Percentiles rank a stretch among this genome's conserved stretches.
phyloP scores from a whole-genome alignment of 2,888 invertebrate genomes.

The Ennomos quercinarius region DNA sequence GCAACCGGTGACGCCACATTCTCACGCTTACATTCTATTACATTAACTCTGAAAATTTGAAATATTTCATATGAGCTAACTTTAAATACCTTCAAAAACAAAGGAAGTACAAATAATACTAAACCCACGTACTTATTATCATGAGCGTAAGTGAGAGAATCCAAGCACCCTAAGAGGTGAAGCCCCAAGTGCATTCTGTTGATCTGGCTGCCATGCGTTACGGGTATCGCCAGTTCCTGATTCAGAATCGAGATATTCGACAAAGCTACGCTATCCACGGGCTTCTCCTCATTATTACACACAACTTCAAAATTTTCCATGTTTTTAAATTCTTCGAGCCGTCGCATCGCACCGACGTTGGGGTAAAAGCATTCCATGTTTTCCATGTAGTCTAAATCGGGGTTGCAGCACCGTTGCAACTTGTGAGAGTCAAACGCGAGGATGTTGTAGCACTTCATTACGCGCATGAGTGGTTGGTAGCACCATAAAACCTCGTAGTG shows the following conservation, averaged over 20 bases:
- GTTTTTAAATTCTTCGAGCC: constrained; percentile 75
- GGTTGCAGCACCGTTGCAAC: constrained; percentile 70
- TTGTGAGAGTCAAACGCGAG: constrained; percentile 90
- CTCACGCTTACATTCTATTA: constrained; percentile 68
- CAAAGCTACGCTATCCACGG: constrained; percentile 63
- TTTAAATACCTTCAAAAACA: too few relatives aligned
- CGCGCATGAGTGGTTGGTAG: constrained; percentile 88
- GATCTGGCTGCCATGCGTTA: constrained; percentile 88
- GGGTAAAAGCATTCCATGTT: constrained; percentile 47
- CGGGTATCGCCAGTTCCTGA: constrained; percentile 93
- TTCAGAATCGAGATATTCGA: constrained; percentile 88
- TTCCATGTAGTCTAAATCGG: constrained; percentile 62
- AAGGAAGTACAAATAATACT: too few relatives aligned
- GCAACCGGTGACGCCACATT: constrained; percentile 54
- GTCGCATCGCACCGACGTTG: constrained; percentile 71
- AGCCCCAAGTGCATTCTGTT: constrained; percentile 96
- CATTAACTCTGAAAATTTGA: constrained; percentile 51
- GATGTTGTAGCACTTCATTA: constrained; percentile 93
- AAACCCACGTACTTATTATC: constrained; percentile 85
- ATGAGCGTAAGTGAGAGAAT: constrained; percentile 93
- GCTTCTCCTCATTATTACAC: constrained; percentile 58
- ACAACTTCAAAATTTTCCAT: constrained; percentile 68
- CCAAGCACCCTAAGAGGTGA: constrained; percentile 94
- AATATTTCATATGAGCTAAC: neutral
- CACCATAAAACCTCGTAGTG: constrained; percentile 98